Base-by-base conservation (phyloP, 2,113 vertebrate genomes). In the Podarcis cretensis region DNA sequence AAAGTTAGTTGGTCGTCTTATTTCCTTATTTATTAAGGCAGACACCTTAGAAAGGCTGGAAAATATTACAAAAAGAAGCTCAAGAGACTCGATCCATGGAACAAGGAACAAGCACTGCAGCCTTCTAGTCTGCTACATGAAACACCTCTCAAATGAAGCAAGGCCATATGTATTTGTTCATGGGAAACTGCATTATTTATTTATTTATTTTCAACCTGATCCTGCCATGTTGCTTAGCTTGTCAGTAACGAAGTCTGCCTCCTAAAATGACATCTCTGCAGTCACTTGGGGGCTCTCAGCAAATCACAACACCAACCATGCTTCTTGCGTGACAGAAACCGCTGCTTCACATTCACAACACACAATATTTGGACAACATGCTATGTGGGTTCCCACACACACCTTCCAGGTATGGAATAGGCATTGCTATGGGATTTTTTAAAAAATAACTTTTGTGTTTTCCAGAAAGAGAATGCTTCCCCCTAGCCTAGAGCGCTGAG, bases 31-130 rank as follows among this genome's bases (percentile, higher is more conserved):
- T 95, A 93, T 94, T 94, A 94, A 94, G 87, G 78, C 87, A 96
- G 92, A 95, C 91, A 87, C 93, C 95, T 96, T 93, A 96, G 94
- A 96, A 96, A 96, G 90, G 87, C 91, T 81, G 69, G 93, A 95
- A 97, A 96, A 96, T 93, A 95, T 95, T 92, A 94, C 84, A 92
- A 93, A 92, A 94, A 93, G 92, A 93, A 94, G 81, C 91, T 89
- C 86, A 87, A 75, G 91, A 95, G 95, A 94, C 84, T 43, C 0
- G 0, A 89, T 92, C 90, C 95, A 82, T 81, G 81, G 93, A 96
- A 95, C 88, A 95, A 95, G 86, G 93, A 96, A 95, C 92, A 90
- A 92, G 91, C 94, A 93, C 83, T 92, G 81, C 90, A 95, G 90
- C 86, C 92, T 91, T 0, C 32, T 87, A 92, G 37, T 88, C 89